phyloP scores from a whole-genome alignment of 2,888 invertebrate genomes.

The Villa cingulata region DNA sequence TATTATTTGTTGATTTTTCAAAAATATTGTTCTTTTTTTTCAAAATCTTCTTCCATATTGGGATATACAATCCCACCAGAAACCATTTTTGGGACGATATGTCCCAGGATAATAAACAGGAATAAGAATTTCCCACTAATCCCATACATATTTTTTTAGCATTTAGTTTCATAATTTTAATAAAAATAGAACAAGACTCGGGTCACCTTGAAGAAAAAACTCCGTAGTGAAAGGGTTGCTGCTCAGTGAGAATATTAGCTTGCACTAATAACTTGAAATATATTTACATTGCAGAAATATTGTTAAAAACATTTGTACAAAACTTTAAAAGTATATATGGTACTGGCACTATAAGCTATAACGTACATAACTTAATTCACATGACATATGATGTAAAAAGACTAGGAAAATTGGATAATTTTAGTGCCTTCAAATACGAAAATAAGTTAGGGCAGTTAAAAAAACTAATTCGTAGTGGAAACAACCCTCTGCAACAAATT shows the following conservation, averaged over 20 bases:
- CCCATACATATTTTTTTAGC: too few species aligned
- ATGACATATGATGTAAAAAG: slow-evolving; percentile 11
- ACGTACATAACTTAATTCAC: slow-evolving; percentile 15
- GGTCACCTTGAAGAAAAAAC: too few species aligned
- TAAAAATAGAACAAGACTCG: too few species aligned
- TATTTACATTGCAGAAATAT: slow-evolving; percentile 10
- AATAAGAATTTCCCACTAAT: too few species aligned
- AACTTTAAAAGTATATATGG: slow-evolving; percentile 13
- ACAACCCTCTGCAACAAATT: slow-evolving; percentile 12
- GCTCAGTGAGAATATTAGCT: slow-evolving; percentile 11
- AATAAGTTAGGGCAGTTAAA: neutral
- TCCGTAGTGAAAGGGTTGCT: too few species aligned
- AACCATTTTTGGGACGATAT: too few species aligned
- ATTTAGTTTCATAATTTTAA: too few species aligned
- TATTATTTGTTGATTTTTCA: too few species aligned
- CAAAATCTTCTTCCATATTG: too few species aligned
- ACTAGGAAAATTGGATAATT: slow-evolving; percentile 9
- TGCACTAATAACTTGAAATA: neutral
- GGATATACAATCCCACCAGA: too few species aligned
- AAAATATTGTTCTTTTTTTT: too few species aligned
- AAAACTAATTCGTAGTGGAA: slow-evolving; percentile 11
- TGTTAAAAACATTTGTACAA: slow-evolving; percentile 14
- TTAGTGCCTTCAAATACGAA: slow-evolving; percentile 10
- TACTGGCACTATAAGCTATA: slow-evolving; percentile 13
- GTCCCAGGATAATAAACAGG: too few species aligned